phyloP scores from a whole-genome alignment of 2,113 vertebrate species.

The Trematomus loennbergii region DNA sequence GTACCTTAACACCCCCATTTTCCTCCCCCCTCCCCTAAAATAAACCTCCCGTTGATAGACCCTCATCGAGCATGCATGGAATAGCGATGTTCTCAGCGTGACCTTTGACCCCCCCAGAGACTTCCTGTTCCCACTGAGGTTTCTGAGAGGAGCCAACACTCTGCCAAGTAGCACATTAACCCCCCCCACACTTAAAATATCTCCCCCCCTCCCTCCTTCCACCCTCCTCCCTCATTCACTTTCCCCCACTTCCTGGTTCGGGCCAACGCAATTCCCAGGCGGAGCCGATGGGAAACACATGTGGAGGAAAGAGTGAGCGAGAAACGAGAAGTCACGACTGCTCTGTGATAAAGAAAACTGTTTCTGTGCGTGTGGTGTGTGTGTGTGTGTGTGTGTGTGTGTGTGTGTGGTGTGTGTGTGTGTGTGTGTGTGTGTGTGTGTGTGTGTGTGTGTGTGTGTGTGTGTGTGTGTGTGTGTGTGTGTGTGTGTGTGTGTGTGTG shows the following conservation, averaged over 20 bases:
- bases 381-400: no score
- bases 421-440: no score
- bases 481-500: no score
- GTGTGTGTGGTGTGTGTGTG: no score
- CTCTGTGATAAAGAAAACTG: no score
- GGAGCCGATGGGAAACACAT: constrained; percentile 80
- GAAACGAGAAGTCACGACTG: no score
- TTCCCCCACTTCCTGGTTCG: constrained; percentile 62
- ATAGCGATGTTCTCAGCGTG: constrained; percentile 49
- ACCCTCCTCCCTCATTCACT: constrained; percentile 5
- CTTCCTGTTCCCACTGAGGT: constrained; percentile 52
- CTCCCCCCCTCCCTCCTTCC: constrained; percentile 7
- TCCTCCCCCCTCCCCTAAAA: no score
- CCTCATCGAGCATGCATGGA: constrained; percentile 51
- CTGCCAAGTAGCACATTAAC: constrained; percentile 58
- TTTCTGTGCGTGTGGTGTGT: accelerated
- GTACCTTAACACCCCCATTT: not conserved
- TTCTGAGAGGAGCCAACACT: constrained; percentile 32
- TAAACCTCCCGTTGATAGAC: constrained; percentile 22
- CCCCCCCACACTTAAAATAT: not conserved
- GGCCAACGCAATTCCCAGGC: constrained; percentile 72
- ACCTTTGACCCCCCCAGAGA: constrained; percentile 54
- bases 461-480: no score
- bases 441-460: no score
- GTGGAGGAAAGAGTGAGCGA: constrained; percentile 17